A percentile compares a stretch with the other conserved stretches of the same genome.
Conservation (phyloP, 2,888 invertebrate species). For the Cosmopolites sordidus region DNA sequence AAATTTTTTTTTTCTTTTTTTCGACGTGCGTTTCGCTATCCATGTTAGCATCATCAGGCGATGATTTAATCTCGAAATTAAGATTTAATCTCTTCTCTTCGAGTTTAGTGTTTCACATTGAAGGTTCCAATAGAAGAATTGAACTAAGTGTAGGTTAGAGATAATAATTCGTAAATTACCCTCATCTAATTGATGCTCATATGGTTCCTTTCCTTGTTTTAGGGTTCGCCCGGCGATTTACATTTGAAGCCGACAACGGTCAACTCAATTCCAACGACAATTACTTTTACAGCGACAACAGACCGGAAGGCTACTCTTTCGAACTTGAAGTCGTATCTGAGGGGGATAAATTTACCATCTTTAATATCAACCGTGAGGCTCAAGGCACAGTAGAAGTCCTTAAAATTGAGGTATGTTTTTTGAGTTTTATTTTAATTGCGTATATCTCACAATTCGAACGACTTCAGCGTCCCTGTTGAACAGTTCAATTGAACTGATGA, state of each 20-base stretch:
- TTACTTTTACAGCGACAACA: constrained; percentile 76
- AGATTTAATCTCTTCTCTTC: too few relatives aligned
- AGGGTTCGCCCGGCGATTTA: constrained; percentile 51
- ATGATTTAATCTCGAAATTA: too few relatives aligned
- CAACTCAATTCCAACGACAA: constrained; percentile 64
- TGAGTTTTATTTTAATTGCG: constrained; percentile 1
- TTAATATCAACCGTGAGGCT: constrained; percentile 62
- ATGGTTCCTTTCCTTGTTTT: too few relatives aligned
- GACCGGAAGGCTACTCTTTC: constrained; percentile 69
- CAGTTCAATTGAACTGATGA: too few relatives aligned
- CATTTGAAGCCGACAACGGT: constrained; percentile 62
- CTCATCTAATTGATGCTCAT: too few relatives aligned
- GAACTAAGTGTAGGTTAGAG: too few relatives aligned
- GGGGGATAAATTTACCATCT: constrained; percentile 69
- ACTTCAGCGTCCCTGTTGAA: constrained; percentile 15
- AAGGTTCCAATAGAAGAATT: too few relatives aligned
- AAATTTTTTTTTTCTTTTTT: too few relatives aligned
- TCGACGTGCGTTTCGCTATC: too few relatives aligned
- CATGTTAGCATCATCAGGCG: too few relatives aligned
- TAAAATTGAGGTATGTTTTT: constrained; percentile 56
- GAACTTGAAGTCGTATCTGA: constrained; percentile 63
- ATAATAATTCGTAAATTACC: too few relatives aligned
- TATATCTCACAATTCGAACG: not conserved
- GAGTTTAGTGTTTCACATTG: too few relatives aligned
- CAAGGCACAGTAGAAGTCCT: constrained; percentile 65